These are phyloP conservation scores for Dromiciops gliroides DNA, from an alignment of 2,113 vertebrate species.

Conservation along the genomic window DNA sequence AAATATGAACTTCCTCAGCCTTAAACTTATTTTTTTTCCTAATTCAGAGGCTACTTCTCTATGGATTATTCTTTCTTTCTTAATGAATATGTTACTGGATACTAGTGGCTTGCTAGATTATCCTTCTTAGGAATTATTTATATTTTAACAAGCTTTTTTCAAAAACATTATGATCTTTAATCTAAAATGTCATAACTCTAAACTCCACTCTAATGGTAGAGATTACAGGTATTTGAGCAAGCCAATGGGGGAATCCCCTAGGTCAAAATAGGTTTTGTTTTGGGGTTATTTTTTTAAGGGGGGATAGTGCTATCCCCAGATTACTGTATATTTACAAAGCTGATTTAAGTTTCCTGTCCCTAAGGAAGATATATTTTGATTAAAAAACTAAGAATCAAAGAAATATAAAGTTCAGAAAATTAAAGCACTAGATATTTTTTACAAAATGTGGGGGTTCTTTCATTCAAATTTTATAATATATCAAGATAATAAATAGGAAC, in stretches of 20 bases:
- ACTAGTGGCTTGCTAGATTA: background rate
- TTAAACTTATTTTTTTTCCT: background rate
- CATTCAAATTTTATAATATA: background rate
- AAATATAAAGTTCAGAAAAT: constrained; percentile 42
- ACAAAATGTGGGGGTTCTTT: background rate
- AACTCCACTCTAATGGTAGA: background rate
- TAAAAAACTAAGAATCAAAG: background rate
- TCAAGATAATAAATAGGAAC: background rate
- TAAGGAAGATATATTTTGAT: background rate
- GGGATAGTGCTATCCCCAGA: background rate
- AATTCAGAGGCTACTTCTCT: background rate
- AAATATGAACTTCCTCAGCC: background rate
- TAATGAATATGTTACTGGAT: background rate
- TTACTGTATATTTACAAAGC: background rate
- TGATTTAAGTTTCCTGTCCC: background rate
- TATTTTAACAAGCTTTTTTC: background rate
- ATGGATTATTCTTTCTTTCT: background rate
- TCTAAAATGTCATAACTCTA: background rate
- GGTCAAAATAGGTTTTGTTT: background rate
- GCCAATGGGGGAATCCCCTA: background rate
- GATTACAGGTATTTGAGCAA: background rate
- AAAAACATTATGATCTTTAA: background rate
- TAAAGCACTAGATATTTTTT: background rate
- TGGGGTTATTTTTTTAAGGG: background rate
- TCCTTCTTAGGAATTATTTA: background rate